Conservation (phyloP, 2,797 vertebrate genomes). For the Amblyraja radiata region DNA sequence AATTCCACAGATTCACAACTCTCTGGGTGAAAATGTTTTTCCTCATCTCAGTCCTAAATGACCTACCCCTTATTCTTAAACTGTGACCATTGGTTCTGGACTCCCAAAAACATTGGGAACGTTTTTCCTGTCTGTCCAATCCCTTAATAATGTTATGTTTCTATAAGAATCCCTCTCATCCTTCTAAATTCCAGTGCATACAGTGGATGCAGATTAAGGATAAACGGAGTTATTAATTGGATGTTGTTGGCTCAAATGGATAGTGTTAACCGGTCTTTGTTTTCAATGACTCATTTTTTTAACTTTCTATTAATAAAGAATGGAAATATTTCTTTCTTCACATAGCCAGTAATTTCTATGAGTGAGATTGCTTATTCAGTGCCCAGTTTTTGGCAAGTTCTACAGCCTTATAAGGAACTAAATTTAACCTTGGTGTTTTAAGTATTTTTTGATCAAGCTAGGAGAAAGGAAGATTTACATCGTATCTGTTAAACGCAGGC, state of each 20-base stretch:
- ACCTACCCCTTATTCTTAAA: no score
- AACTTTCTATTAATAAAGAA: not conserved
- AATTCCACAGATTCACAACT: no score
- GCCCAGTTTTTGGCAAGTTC: not conserved
- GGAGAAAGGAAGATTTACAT: not conserved
- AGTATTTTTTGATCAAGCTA: not conserved
- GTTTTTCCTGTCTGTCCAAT: no score
- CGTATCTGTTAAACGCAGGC: not conserved
- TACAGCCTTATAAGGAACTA: not conserved
- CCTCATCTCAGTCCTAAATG: no score
- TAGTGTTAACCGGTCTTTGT: not conserved
- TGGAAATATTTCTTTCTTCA: not conserved
- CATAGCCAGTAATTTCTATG: not conserved
- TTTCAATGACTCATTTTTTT: not conserved
- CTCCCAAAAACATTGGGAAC: no score
- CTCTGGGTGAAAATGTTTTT: no score
- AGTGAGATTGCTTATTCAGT: not conserved
- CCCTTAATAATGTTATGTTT: no score
- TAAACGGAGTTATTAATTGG: not conserved
- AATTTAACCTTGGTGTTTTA: conserved; percentile 15
- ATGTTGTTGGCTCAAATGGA: not conserved
- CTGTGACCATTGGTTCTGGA: no score
- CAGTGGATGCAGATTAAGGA: not conserved
- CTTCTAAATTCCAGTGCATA: no score
- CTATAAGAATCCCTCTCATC: no score